Conservation (phyloP, 1,140 invertebrate species). For the Bombus waltoni region DNA sequence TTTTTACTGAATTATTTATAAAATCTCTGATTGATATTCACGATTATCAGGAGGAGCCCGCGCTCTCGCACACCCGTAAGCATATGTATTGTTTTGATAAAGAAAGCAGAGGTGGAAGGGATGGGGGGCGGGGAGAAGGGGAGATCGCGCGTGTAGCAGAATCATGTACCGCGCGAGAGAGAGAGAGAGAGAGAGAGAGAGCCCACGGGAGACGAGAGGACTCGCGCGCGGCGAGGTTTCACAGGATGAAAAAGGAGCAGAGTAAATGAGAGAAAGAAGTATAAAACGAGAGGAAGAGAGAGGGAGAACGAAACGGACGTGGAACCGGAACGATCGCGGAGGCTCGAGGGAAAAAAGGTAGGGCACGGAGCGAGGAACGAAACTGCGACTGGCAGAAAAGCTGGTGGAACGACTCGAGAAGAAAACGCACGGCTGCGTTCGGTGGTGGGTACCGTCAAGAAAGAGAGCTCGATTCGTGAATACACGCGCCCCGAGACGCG, state of each 20-base stretch:
- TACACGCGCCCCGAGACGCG: slow-evolving; percentile 45
- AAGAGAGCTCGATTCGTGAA: slow-evolving; percentile 43
- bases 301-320: slow-evolving; percentile 41
- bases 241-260: neutral
- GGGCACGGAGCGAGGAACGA: slow-evolving; percentile 39
- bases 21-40: slow-evolving; percentile 47
- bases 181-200: neutral
- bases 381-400: slow-evolving; percentile 63
- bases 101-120: neutral
- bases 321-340: slow-evolving; percentile 58
- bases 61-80: slow-evolving; percentile 36
- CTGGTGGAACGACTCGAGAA: slow-evolving; percentile 55
- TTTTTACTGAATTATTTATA: slow-evolving; percentile 49
- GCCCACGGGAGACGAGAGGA: neutral
- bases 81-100: slow-evolving; percentile 59
- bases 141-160: slow-evolving; percentile 6
- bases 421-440: slow-evolving; percentile 62
- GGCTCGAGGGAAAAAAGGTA: slow-evolving; percentile 48
- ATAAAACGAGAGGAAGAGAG: neutral
- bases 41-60: slow-evolving; percentile 34
- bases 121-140: no score
- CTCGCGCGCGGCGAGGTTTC: slow-evolving; percentile 19
- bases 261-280: slow-evolving; percentile 5
- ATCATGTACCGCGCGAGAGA: neutral
- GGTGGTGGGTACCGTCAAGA: slow-evolving; percentile 33